Percentiles rank a stretch among this genome's conserved stretches.
phyloP scores from a whole-genome alignment of 2,888 invertebrate genomes.

The Rhamphomyia laevipes region DNA sequence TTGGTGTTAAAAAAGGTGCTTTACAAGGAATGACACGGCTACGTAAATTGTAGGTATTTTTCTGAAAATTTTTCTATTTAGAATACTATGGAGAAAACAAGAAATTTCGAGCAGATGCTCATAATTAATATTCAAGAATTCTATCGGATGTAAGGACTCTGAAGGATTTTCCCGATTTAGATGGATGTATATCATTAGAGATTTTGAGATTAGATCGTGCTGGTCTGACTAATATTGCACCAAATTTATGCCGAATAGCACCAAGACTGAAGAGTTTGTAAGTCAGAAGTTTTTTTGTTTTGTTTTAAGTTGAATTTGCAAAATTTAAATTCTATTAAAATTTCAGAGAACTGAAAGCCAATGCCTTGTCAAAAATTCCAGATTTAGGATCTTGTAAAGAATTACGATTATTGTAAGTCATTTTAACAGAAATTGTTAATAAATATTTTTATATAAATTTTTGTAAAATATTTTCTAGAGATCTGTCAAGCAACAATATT shows the following conservation, averaged over 20 bases:
- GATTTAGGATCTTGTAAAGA: constrained; percentile 66
- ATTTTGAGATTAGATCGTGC: constrained; percentile 74
- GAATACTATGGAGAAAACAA: constrained; percentile 18
- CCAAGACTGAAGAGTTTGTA: constrained; percentile 76
- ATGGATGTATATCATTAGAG: constrained; percentile 67
- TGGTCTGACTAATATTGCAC: constrained; percentile 58
- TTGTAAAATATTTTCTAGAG: constrained; percentile 44
- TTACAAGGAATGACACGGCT: constrained; percentile 66
- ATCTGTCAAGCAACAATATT: constrained; percentile 77
- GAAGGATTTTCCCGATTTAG: constrained; percentile 69
- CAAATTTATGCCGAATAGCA: constrained; percentile 61
- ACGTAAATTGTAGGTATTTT: constrained; percentile 60
- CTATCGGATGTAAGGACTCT: constrained; percentile 75
- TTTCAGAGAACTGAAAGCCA: constrained; percentile 73
- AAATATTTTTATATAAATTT: constrained; percentile 1
- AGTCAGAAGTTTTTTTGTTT: constrained; percentile 38
- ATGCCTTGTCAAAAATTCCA: constrained; percentile 63
- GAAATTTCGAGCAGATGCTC: constrained; percentile 23
- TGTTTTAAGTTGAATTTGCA: background rate
- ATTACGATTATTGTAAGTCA: constrained; percentile 70
- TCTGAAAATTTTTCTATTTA: constrained; percentile 6
- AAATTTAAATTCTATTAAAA: background rate
- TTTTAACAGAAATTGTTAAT: background rate
- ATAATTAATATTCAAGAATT: constrained; percentile 45
- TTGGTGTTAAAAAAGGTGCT: constrained; percentile 55